Conservation (phyloP, 1,140 invertebrate species). For the Apis cerana region DNA sequence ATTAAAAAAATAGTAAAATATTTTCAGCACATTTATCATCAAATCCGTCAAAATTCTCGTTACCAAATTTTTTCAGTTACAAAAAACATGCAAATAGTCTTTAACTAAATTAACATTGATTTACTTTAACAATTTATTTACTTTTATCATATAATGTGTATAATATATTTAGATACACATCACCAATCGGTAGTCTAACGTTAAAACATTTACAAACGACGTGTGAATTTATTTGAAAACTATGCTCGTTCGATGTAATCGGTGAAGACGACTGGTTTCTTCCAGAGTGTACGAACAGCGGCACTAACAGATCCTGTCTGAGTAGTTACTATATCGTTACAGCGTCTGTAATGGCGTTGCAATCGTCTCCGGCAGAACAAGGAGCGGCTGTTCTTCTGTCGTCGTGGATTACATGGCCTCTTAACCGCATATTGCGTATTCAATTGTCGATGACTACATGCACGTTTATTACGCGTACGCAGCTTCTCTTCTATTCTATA, state of each 20-base stretch:
- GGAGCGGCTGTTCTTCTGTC: conserved; percentile 28
- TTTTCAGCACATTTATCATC: too few relatives aligned
- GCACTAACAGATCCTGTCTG: background rate
- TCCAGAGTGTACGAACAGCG: background rate
- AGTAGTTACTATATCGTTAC: conserved; percentile 18
- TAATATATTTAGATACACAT: too few relatives aligned
- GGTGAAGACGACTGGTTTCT: background rate
- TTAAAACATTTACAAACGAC: too few relatives aligned
- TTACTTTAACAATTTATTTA: too few relatives aligned
- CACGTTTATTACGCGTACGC: conserved; percentile 29
- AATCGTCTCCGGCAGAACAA: conserved; percentile 7
- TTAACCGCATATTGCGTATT: conserved; percentile 17
- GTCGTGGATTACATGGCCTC: conserved; percentile 25
- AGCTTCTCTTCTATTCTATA: background rate
- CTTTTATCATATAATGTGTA: too few relatives aligned
- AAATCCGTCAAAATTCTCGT: too few relatives aligned
- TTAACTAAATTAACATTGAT: too few relatives aligned
- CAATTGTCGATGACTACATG: conserved; percentile 34
- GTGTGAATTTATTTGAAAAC: background rate
- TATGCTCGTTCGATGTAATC: background rate
- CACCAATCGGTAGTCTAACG: too few relatives aligned
- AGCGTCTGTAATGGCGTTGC: conserved; percentile 4
- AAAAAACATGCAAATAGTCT: too few relatives aligned
- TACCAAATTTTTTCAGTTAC: too few relatives aligned
- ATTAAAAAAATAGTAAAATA: too few relatives aligned